These are phyloP conservation scores for Acanthis flammea DNA, from an alignment of 2,797 vertebrate species.

Conservation along the genomic window DNA sequence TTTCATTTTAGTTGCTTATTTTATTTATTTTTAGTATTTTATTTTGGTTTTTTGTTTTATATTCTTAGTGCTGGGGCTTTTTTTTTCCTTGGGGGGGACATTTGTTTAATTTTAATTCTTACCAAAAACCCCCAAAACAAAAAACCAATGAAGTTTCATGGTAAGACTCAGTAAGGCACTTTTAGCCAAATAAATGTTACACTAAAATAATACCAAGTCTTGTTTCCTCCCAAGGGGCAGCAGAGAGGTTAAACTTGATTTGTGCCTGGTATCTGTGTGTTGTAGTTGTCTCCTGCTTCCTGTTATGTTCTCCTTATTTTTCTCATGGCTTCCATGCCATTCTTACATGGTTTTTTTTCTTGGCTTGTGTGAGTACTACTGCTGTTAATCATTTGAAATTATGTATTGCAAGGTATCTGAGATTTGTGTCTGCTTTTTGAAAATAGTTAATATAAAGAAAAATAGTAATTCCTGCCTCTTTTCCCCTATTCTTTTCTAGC, in stretches of 20 bases:
- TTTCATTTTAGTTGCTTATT: not conserved
- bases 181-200: not conserved
- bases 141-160: not conserved
- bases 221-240: not conserved
- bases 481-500: not conserved
- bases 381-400: not conserved
- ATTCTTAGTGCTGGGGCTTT: not conserved
- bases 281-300: not conserved
- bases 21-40: not conserved
- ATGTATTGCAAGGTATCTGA: not conserved
- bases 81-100: accelerated
- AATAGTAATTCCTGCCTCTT: not conserved
- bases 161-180: not conserved
- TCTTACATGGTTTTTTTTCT: not conserved
- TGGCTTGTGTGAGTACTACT: not conserved
- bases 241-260: not conserved
- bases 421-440: not conserved
- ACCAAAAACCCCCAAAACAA: not conserved
- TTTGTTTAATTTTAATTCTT: not conserved
- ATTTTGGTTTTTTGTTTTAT: not conserved
- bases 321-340: not conserved
- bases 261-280: not conserved
- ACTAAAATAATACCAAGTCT: not conserved
- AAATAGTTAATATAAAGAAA: not conserved
- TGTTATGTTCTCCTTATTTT: not conserved